Evolutionary conservation across 2,113 vertebrate genomes (phyloP).

Genomic region (Silurus glanis): DNA sequence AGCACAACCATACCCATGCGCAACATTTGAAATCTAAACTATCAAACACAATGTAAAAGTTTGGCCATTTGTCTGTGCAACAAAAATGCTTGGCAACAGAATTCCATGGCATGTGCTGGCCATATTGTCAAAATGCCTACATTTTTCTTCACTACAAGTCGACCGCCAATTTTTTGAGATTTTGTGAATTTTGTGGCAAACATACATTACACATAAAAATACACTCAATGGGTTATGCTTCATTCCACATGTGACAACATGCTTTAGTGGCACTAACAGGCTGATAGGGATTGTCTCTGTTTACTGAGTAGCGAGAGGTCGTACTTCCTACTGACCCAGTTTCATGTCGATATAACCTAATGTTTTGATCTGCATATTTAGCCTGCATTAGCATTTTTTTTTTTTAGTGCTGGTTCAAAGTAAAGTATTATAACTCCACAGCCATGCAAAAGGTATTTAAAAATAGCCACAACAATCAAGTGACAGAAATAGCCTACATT

Average conservation of each 20-base stretch:
- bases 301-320: background rate
- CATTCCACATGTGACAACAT: background rate
- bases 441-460: background rate
- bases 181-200: background rate
- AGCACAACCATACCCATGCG: background rate
- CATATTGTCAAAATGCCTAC: background rate
- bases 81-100: background rate
- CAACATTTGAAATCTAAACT: background rate
- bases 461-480: background rate
- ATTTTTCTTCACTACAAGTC: background rate
- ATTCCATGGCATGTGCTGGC: background rate
- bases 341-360: constrained; percentile 2
- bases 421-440: background rate
- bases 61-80: background rate
- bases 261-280: background rate
- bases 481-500: background rate
- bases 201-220: background rate
- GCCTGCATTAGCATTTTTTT: background rate
- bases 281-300: background rate
- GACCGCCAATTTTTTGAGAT: background rate
- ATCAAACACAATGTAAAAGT: background rate
- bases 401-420: background rate
- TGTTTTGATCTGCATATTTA: no score
- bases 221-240: background rate
- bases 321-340: background rate